These are phyloP conservation scores for Luscinia megarhynchos DNA, from an alignment of 2,797 vertebrate genomes.

Conservation along the genomic window DNA sequence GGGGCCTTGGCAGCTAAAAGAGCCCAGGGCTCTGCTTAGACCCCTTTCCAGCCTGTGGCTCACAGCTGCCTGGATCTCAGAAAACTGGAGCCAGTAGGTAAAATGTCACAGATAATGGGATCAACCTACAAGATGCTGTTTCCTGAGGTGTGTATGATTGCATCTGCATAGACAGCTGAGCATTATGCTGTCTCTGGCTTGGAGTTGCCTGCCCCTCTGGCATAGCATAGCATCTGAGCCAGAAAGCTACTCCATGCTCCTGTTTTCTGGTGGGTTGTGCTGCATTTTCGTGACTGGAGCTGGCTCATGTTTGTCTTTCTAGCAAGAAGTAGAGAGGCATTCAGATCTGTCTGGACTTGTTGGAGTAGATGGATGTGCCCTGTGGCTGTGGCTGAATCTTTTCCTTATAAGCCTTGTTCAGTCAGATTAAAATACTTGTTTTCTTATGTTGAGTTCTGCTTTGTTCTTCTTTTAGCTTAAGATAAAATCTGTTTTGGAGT, in stretches of 20 bases:
- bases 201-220: neutral
- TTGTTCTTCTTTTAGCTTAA: neutral
- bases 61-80: neutral
- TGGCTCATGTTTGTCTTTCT: neutral
- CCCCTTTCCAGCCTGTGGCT: neutral
- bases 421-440: neutral
- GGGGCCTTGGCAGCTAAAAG: neutral
- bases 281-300: neutral
- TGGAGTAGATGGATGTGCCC: neutral
- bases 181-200: neutral
- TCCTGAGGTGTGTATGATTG: neutral
- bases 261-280: neutral
- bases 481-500: neutral
- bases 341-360: neutral
- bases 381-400: neutral
- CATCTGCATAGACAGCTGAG: neutral
- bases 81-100: neutral
- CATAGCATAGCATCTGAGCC: neutral
- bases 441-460: neutral
- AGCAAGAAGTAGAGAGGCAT: neutral
- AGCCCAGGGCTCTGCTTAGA: neutral
- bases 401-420: neutral
- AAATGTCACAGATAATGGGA: neutral
- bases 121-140: neutral
- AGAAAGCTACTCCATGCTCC: neutral